Percentiles rank a stretch among this genome's conserved stretches.
Evolutionary conservation across 2,888 invertebrate genomes (phyloP).

Genomic region (Xestia sexstrigata): DNA sequence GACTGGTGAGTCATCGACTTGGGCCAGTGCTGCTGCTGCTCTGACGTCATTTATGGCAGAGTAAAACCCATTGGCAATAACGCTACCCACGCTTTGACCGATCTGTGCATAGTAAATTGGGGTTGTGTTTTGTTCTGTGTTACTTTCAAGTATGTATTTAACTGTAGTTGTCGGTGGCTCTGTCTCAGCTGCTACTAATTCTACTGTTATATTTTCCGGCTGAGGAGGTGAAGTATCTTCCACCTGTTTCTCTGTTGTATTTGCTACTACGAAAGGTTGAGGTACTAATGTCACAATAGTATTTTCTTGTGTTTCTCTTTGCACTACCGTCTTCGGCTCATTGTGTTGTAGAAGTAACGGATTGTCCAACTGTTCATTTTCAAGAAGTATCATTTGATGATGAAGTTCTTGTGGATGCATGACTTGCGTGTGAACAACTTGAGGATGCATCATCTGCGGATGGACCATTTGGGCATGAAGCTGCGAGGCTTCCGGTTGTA

Average conservation of each 20-base stretch:
- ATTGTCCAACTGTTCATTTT: conserved; percentile 80
- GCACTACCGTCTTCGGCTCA: conserved; percentile 81
- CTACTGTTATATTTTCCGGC: conserved; percentile 77
- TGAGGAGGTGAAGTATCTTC: conserved; percentile 73
- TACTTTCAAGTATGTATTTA: conserved; percentile 79
- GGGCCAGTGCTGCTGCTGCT: conserved; percentile 91
- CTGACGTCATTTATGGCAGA: conserved; percentile 92
- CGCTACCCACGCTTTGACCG: conserved; percentile 82
- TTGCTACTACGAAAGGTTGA: conserved; percentile 73
- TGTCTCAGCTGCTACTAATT: conserved; percentile 75
- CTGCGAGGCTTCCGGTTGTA: conserved; percentile 65
- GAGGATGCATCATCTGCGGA: conserved; percentile 66
- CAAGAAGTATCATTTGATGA: conserved; percentile 75
- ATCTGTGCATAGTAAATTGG: conserved; percentile 89
- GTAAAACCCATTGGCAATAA: conserved; percentile 87
- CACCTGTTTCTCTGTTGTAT: conserved; percentile 75
- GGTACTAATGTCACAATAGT: conserved; percentile 79
- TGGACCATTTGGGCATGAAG: conserved; percentile 73
- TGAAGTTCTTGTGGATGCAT: conserved; percentile 64
- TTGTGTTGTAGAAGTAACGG: conserved; percentile 70
- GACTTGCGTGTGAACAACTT: conserved; percentile 56
- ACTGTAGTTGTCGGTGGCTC: conserved; percentile 80
- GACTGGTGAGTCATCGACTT: conserved; percentile 90
- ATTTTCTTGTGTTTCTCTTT: conserved; percentile 84
- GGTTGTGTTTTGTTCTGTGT: conserved; percentile 76